Evolutionary conservation across 2,888 invertebrate species (phyloP).

Genomic region (Frankliniella intonsa): DNA sequence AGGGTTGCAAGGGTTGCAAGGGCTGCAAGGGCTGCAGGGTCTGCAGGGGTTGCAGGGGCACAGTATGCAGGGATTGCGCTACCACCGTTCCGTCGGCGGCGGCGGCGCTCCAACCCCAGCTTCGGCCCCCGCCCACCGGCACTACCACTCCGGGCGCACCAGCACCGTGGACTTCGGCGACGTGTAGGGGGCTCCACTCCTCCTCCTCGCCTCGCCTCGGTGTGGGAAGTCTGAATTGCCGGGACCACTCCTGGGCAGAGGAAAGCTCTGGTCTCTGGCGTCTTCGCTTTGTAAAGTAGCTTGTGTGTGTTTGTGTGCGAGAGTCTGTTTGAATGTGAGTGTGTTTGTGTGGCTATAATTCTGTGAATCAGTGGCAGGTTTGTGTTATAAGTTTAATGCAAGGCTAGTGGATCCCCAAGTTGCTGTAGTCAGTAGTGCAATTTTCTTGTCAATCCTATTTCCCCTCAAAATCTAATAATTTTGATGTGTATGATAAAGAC

Average conservation of each 20-base stretch:
- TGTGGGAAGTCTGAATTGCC: neutral
- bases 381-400: neutral
- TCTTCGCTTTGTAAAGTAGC: neutral
- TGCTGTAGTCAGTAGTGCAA: neutral
- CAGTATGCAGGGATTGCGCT: no score
- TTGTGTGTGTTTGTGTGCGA: neutral
- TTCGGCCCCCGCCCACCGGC: conserved; percentile 35
- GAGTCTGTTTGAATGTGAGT: neutral
- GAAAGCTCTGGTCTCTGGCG: neutral
- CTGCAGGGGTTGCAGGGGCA: neutral
- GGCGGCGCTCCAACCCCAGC: neutral
- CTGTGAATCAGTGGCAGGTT: neutral
- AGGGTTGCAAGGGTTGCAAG: neutral
- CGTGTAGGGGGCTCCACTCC: conserved; percentile 32
- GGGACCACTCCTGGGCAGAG: neutral
- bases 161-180: conserved; percentile 38
- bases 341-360: neutral
- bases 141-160: conserved; percentile 37
- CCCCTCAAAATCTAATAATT: neutral
- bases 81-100: neutral
- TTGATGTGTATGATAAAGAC: neutral
- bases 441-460: neutral
- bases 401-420: neutral
- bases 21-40: neutral
- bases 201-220: neutral